Base-by-base conservation (phyloP, 2,113 vertebrate genomes). In the Edolisoma coerulescens region DNA sequence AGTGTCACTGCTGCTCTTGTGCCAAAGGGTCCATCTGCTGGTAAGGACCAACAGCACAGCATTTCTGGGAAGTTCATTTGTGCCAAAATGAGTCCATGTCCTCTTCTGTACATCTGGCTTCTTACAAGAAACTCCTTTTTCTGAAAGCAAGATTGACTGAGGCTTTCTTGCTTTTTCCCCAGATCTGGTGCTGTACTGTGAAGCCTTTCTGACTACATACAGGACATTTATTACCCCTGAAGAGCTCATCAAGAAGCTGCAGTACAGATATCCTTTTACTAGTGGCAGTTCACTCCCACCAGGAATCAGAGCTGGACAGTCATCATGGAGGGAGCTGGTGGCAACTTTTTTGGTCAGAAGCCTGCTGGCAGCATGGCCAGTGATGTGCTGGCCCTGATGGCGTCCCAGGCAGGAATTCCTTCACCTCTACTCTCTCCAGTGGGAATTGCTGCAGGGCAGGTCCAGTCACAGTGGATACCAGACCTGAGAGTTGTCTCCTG, bases 131-230 rank as follows among this genome's bases (percentile, higher is more conserved):
- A 28, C 28, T 76, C 37, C 18, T 91, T 79, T 60, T 87, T 54
- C 84, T 82, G 60, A 32, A 49, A 13, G 41, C 18, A 3, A 11
- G 2, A 11, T 39, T 93, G 42, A 78, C 57, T 59, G 73, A 85
- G 37, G 5, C 54, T 65, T 47, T 84, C 20, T 60, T 94, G 54
- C 52, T 93, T 69, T 61, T 86, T 49, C n/a, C 73, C 39, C 41
- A 99, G 99, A 99, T 96, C 97, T 99, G 77, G 99, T 99, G 96
- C 97, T 99, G 97, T 99, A 99, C 98, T 99, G 99, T 89, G 99
- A 99, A 98, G 99, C 99, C 93, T 99, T 99, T 93, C 97, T 99
- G 96, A 99, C 99, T 22, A 99, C 99, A 2, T 99, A 99, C 97
- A 98, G 99, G 95, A 99, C 99, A 11, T 99, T 99, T 91, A 99